Conservation (phyloP, 1,140 invertebrate species). For the Grapholita molesta region DNA sequence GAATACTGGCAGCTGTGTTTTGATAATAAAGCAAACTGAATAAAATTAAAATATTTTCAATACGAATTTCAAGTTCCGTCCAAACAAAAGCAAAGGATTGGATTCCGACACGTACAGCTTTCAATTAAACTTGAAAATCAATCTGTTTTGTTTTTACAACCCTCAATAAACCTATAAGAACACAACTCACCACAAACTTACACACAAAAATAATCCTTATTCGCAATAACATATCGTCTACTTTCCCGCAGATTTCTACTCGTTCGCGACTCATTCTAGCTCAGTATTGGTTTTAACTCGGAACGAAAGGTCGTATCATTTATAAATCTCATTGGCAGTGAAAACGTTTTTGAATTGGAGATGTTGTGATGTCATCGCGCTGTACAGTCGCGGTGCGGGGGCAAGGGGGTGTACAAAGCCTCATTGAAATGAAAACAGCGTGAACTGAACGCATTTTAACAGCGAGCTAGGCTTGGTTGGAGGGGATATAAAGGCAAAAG, state of each 20-base stretch:
- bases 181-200: neutral
- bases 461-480: neutral
- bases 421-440: neutral
- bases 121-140: conserved; percentile 1
- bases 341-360: neutral
- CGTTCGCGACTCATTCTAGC: neutral
- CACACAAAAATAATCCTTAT: neutral
- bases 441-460: neutral
- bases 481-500: neutral
- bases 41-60: conserved; percentile 1
- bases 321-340: neutral
- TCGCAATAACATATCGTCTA: neutral
- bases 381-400: neutral
- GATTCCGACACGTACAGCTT: neutral
- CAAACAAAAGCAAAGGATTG: neutral
- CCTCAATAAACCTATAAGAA: neutral
- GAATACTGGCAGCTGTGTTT: neutral
- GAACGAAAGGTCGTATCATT: neutral
- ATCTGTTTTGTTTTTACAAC: neutral
- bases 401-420: neutral
- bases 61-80: neutral
- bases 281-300: neutral
- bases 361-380: neutral
- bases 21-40: neutral
- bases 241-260: neutral